These are phyloP conservation scores for Spilogale gracilis DNA, from an alignment of 2,113 vertebrate species.

Conservation along the genomic window DNA sequence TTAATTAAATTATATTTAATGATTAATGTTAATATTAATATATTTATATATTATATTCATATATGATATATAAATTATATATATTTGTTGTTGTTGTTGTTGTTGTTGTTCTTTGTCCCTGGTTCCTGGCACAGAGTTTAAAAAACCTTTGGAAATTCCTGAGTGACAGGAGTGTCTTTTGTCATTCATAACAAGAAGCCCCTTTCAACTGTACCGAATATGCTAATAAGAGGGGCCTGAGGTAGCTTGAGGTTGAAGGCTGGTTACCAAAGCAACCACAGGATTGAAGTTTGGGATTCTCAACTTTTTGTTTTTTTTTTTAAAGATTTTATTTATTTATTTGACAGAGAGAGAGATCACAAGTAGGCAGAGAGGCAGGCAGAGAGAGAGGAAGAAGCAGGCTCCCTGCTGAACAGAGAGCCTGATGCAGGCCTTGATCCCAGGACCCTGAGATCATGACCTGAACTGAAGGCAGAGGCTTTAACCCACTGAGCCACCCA, in stretches of 20 bases:
- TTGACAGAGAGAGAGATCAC: no score
- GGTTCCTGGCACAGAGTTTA: not conserved
- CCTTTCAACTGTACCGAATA: not conserved
- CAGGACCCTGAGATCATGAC: no score
- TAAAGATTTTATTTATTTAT: no score
- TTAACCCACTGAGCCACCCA: no score
- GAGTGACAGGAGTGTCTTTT: not conserved
- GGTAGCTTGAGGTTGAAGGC: not conserved
- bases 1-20: no score
- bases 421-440: no score
- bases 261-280: not conserved
- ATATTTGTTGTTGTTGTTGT: no score
- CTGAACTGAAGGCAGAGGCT: no score
- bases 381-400: no score
- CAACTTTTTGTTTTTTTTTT: not conserved
- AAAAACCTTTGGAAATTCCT: conserved; percentile 25
- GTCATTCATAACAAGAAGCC: not conserved
- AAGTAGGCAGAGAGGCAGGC: no score
- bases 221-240: not conserved
- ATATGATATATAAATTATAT: not conserved
- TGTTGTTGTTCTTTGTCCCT: not conserved
- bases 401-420: no score
- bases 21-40: no score
- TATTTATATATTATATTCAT: not conserved
- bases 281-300: not conserved